Base-by-base conservation (phyloP, 2,113 vertebrate species). In the Stictonetta naevosa region DNA sequence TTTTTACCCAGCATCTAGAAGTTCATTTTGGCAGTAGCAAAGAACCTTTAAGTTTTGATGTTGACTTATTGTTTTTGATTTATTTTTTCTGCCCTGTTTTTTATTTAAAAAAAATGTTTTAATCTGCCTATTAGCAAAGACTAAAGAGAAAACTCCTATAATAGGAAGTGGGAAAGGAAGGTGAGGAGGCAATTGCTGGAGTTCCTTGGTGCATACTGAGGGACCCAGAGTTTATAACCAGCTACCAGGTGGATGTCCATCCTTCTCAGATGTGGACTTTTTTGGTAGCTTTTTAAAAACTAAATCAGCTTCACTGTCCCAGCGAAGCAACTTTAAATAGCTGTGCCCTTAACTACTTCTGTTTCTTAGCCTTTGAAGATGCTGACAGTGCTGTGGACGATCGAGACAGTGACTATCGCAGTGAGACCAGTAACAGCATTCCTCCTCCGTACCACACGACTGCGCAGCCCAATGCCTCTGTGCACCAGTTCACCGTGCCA, bases 371-470 rank as follows among this genome's bases (percentile, higher is more conserved):
- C 55, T 98, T 99, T 77, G 99, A 99, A 96, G 99, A 99, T 71
- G 98, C 98, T 50, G 99, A 99, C 97, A 99, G 99, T 69, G 99
- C 99, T 0, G 98, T 99, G 19, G 99, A 99, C 52, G 99, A 99
- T 95, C 97, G 99, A 77, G 99, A 99, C 92, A 99, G 99, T 9
- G 99, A 99, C 97, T 99, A 99, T 87, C 99, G 99, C 88, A 99
- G 99, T 8, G 99, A 99, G 97, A 99, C 99, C 3, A 99, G 99
- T 96, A 99, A 97, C 97, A 99, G 99, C 96, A 89, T 99, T 55
- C 99, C 99, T 11, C 99, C 98, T 6, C 98, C 98, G 0, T 99
- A 98, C 97, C 99, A 99, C 95, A 99, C 98, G 2, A 99, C 99
- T 1, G 97, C 97, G 9, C 99, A 99, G 96, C 99, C 99, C 91